Conservation (phyloP, 1,140 invertebrate genomes). For the Panagrolaimus sp. region DNA sequence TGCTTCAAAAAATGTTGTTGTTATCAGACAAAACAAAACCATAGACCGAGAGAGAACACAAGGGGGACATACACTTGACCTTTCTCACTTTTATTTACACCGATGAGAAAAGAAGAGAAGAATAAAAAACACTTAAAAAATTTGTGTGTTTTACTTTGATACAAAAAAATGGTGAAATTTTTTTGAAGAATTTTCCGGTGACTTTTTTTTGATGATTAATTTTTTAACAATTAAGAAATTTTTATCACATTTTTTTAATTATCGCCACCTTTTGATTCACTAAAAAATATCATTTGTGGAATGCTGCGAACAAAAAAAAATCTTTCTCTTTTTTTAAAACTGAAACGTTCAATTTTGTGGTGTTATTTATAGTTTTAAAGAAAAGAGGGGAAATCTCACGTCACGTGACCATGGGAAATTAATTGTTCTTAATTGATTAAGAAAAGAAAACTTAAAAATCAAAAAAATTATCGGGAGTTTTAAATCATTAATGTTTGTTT, state of each 20-base stretch:
- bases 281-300: neutral
- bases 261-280: neutral
- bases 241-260: no score
- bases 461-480: neutral
- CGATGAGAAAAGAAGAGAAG: conserved; percentile 37
- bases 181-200: no score
- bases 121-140: neutral
- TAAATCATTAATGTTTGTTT: neutral
- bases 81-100: no score
- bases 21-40: no score
- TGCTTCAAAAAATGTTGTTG: no score
- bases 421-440: neutral
- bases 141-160: neutral
- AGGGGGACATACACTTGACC: no score
- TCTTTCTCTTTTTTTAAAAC: neutral
- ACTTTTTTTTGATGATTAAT: no score
- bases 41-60: no score
- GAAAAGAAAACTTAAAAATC: conserved; percentile 34
- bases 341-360: neutral
- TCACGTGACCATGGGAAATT: conserved; percentile 9
- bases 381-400: neutral
- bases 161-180: neutral
- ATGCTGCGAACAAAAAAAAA: no score
- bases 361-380: neutral
- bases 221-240: no score